A percentile compares a stretch with the other conserved stretches of the same genome.
Conservation (phyloP, 1,140 invertebrate genomes). For the Aphelinus certus region DNA sequence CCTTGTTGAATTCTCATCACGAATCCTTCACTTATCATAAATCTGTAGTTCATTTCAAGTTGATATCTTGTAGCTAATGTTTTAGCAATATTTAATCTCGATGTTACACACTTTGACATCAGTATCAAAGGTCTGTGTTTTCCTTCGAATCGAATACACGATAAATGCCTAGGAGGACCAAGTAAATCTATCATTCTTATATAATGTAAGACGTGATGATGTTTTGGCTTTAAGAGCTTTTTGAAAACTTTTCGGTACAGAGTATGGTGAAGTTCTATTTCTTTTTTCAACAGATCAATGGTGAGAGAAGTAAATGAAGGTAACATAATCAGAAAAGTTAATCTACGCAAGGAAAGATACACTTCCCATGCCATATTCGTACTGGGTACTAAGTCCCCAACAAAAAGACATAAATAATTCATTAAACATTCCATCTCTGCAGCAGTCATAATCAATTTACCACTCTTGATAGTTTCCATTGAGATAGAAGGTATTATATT, state of each 20-base stretch:
- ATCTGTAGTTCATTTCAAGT: constrained; percentile 30
- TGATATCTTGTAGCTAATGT: constrained; percentile 39
- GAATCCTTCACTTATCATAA: constrained; percentile 27
- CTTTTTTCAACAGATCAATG: constrained; percentile 8
- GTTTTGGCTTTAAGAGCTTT: constrained; percentile 36
- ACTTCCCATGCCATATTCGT: constrained; percentile 44
- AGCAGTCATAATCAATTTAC: constrained; percentile 42
- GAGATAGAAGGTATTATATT: constrained; percentile 40
- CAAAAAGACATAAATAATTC: constrained; percentile 38
- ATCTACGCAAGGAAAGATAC: constrained; percentile 42
- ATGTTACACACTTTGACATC: constrained; percentile 23
- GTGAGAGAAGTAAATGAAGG: constrained; percentile 14
- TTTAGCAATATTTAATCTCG: constrained; percentile 39
- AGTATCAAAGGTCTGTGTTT: constrained; percentile 41
- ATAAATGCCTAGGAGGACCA: constrained; percentile 38
- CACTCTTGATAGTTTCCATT: constrained; percentile 38
- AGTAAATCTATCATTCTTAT: constrained; percentile 32
- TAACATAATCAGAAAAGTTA: constrained; percentile 42
- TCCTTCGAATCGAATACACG: constrained; percentile 42
- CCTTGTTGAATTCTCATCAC: constrained; percentile 7
- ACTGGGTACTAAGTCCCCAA: constrained; percentile 46
- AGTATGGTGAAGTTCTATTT: constrained; percentile 38
- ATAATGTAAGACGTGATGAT: constrained; percentile 37
- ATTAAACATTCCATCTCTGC: constrained; percentile 46
- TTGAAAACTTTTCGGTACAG: constrained; percentile 43